These are phyloP conservation scores for Drosophila ogumai DNA, from an alignment of 1,140 invertebrate species.

Conservation along the genomic window DNA sequence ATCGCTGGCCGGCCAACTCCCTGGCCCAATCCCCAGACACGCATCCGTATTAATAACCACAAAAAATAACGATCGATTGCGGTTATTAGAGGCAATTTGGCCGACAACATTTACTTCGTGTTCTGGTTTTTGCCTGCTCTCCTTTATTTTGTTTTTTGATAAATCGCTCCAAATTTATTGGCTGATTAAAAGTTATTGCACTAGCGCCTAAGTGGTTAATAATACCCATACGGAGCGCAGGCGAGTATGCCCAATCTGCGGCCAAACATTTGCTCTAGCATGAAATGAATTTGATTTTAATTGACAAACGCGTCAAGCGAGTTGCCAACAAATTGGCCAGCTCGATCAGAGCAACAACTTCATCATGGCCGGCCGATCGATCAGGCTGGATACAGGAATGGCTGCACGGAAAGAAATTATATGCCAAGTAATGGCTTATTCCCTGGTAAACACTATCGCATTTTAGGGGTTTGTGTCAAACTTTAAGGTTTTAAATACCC, in stretches of 20 bases:
- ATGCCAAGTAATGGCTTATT: neutral
- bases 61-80: slow-evolving; percentile 84
- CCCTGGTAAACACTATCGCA: neutral
- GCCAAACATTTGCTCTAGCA: slow-evolving; percentile 55
- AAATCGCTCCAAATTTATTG: slow-evolving; percentile 80
- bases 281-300: slow-evolving; percentile 78
- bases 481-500: neutral
- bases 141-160: slow-evolving; percentile 50
- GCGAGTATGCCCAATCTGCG: slow-evolving; percentile 17
- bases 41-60: slow-evolving; percentile 79
- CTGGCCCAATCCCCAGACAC: slow-evolving; percentile 36
- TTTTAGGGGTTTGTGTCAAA: neutral
- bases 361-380: slow-evolving; percentile 57
- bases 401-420: slow-evolving; percentile 1
- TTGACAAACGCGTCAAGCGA: slow-evolving; percentile 79
- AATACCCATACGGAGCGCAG: slow-evolving; percentile 48
- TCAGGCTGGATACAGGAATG: slow-evolving; percentile 10
- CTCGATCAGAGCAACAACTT: slow-evolving; percentile 72
- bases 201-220: slow-evolving; percentile 79
- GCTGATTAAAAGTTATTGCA: slow-evolving; percentile 83
- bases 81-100: slow-evolving; percentile 83
- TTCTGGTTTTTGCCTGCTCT: slow-evolving; percentile 19
- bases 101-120: slow-evolving; percentile 65
- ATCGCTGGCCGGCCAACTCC: slow-evolving; percentile 31
- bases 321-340: slow-evolving; percentile 71